Evolutionary conservation across 2,888 invertebrate species (phyloP).

Genomic region (Plagodis dolabraria): DNA sequence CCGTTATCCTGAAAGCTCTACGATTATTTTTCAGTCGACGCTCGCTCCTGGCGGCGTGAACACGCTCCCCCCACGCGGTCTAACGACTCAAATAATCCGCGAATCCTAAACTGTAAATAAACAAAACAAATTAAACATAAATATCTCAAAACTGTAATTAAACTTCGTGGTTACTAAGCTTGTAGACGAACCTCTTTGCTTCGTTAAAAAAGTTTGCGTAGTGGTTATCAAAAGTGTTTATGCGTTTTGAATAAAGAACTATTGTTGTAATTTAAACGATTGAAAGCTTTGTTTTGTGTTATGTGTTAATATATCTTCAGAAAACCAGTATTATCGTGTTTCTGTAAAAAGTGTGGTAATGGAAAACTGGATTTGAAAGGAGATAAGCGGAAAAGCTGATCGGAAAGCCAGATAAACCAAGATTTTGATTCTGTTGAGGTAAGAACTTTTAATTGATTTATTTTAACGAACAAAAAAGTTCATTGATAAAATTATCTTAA

Average conservation of each 20-base stretch:
- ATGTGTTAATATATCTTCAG: no score
- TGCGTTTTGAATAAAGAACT: not conserved
- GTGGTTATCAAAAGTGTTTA: not conserved
- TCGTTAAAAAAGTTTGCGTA: not conserved
- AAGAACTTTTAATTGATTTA: conserved; percentile 24
- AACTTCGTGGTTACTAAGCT: no score
- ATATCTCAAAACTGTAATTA: no score
- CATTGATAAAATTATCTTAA: no score
- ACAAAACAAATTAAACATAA: conserved; percentile 11
- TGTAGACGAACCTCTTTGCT: not conserved
- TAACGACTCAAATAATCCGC: conserved; percentile 21
- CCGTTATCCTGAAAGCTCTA: conserved; percentile 25
- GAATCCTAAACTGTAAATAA: conserved; percentile 27
- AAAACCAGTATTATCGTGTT: no score
- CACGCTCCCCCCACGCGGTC: conserved; percentile 25
- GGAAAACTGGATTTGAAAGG: conserved; percentile 24
- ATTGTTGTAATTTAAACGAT: not conserved
- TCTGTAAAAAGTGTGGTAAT: conserved; percentile 20
- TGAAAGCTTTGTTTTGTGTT: not conserved
- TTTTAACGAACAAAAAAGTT: not conserved
- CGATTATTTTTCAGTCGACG: conserved; percentile 29
- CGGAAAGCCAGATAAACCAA: conserved; percentile 26
- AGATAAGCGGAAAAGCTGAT: conserved; percentile 27
- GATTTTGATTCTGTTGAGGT: conserved; percentile 31
- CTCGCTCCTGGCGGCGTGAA: conserved; percentile 30